Percentiles rank a stretch among this genome's conserved stretches.
phyloP scores from a whole-genome alignment of 2,113 vertebrate species.

The Amia ocellicauda region DNA sequence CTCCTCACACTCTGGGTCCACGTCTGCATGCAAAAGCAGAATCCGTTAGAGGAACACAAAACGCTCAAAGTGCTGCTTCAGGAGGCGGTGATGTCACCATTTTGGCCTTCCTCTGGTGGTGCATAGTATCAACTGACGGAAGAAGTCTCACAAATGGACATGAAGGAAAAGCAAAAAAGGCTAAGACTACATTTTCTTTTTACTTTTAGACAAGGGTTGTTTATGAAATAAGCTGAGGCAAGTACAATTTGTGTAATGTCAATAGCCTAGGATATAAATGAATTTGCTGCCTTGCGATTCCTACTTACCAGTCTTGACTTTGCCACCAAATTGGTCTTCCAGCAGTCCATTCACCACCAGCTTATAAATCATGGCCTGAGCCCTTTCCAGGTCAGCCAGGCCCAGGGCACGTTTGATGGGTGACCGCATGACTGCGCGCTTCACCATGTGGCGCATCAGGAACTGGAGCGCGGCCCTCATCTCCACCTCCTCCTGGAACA shows the following conservation, averaged over 20 bases:
- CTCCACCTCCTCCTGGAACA: constrained; percentile 87
- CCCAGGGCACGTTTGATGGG: constrained; percentile 89
- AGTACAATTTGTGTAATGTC: too few species aligned
- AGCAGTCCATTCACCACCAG: constrained; percentile 85
- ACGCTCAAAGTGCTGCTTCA: too few species aligned
- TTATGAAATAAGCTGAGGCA: too few species aligned
- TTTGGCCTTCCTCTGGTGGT: too few species aligned
- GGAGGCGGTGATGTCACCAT: too few species aligned
- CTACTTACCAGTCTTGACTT: constrained; percentile 71
- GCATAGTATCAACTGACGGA: too few species aligned
- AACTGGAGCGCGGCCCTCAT: constrained; percentile 91
- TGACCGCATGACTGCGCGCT: constrained; percentile 90
- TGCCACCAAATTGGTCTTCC: constrained; percentile 83
- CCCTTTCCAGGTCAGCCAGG: constrained; percentile 87
- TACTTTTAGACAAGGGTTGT: too few species aligned
- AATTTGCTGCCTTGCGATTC: too few species aligned
- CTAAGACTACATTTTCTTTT: too few species aligned
- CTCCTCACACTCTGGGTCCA: constrained; percentile 81
- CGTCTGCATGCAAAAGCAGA: constrained; percentile 49
- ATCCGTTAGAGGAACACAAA: too few species aligned
- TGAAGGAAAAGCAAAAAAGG: not conserved
- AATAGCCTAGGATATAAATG: too few species aligned
- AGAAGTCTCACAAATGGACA: not conserved
- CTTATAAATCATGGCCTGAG: constrained; percentile 96
- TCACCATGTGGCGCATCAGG: constrained; percentile 97